Percentiles rank a stretch among this genome's conserved stretches.
phyloP scores from a whole-genome alignment of 1,140 invertebrate genomes.

The Homarus americanus region DNA sequence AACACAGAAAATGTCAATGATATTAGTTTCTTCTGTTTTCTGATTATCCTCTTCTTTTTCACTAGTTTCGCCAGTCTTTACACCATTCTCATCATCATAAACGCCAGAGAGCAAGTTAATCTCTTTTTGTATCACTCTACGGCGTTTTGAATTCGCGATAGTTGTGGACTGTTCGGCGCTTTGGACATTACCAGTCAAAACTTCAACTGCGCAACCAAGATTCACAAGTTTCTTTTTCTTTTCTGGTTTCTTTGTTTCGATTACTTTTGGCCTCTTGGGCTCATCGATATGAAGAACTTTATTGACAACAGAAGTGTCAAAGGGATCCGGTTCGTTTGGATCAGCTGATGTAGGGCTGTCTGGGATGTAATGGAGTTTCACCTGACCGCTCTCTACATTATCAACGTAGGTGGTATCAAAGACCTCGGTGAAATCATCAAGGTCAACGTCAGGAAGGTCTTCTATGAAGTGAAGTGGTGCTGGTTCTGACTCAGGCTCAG shows the following conservation, averaged over 20 bases:
- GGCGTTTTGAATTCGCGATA: conserved; percentile 82
- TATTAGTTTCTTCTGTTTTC: conserved; percentile 80
- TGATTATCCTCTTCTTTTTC: conserved; percentile 76
- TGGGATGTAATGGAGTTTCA: conserved; percentile 91
- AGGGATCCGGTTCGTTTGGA: conserved; percentile 86
- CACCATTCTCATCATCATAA: conserved; percentile 21
- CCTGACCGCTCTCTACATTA: conserved; percentile 88
- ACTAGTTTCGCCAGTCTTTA: conserved; percentile 20
- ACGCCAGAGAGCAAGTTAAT: conserved; percentile 61
- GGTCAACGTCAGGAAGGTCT: conserved; percentile 74
- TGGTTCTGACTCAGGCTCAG: conserved; percentile 64
- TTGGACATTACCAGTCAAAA: conserved; percentile 84
- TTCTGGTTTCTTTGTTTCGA: conserved; percentile 8
- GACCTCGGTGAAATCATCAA: conserved; percentile 85
- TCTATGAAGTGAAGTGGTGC: conserved; percentile 75
- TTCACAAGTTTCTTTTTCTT: conserved; percentile 88
- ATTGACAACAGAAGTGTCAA: conserved; percentile 92
- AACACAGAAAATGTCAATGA: conserved; percentile 68
- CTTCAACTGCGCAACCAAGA: conserved; percentile 89
- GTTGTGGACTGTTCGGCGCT: conserved; percentile 79
- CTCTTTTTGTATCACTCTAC: conserved; percentile 40
- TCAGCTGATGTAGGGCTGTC: conserved; percentile 85
- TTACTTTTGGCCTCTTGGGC: conserved; percentile 58
- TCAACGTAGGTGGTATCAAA: conserved; percentile 93
- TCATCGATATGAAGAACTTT: conserved; percentile 87